phyloP scores from a whole-genome alignment of 2,797 vertebrate species.

The Trichosurus vulpecula region DNA sequence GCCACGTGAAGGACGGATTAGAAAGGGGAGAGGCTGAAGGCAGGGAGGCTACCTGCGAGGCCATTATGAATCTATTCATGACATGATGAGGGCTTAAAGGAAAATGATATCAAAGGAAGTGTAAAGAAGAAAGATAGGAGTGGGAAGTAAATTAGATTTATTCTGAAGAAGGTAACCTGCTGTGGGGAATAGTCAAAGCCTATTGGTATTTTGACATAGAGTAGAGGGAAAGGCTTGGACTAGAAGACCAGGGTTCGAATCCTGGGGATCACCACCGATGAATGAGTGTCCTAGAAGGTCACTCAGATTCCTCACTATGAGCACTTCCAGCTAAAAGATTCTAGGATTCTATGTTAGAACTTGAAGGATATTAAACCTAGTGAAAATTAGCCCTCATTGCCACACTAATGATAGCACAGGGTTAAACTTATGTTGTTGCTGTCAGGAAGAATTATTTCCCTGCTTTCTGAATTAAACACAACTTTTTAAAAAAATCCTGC shows the following conservation, averaged over 20 bases:
- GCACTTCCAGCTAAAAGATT: background rate
- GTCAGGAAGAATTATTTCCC: background rate
- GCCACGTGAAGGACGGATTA: background rate
- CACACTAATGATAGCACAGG: constrained; percentile 42
- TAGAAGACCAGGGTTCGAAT: background rate
- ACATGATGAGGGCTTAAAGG: background rate
- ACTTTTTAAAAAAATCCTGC: background rate
- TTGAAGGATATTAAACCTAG: background rate
- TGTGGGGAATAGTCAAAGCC: background rate
- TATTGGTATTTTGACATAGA: background rate
- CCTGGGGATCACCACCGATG: background rate
- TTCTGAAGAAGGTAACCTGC: constrained; percentile 41
- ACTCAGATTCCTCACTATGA: background rate
- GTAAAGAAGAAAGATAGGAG: background rate
- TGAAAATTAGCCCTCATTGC: constrained; percentile 67
- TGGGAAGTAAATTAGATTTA: constrained; percentile 38
- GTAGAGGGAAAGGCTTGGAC: background rate
- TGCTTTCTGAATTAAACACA: background rate
- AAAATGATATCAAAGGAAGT: background rate
- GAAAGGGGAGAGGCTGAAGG: background rate
- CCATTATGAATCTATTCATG: background rate
- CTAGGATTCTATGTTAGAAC: background rate
- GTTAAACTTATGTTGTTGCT: constrained; percentile 46
- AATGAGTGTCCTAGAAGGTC: background rate
- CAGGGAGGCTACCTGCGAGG: background rate